These are phyloP conservation scores for Epicampocera succincta DNA, from an alignment of 2,888 invertebrate genomes.

Conservation along the genomic window DNA sequence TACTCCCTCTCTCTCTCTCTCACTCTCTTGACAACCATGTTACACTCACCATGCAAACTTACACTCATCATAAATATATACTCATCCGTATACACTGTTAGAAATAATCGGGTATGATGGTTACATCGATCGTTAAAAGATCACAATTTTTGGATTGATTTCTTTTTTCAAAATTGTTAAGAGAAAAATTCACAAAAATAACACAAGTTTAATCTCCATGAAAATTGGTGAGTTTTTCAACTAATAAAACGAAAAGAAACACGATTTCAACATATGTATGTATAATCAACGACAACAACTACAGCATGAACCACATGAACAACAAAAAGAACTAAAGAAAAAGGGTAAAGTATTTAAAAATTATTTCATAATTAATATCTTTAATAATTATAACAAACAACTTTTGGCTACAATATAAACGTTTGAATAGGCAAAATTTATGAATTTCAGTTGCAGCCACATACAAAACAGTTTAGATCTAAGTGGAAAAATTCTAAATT, in stretches of 20 bases:
- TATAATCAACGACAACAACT: slow-evolving; percentile 18
- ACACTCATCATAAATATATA: slow-evolving; percentile 8
- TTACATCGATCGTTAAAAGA: slow-evolving; percentile 64
- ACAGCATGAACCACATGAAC: not conserved
- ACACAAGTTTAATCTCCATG: not conserved
- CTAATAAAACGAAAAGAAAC: slow-evolving; percentile 14
- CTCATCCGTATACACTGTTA: slow-evolving; percentile 41
- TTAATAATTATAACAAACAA: slow-evolving; percentile 34
- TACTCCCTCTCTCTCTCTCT: not conserved
- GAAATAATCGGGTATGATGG: slow-evolving; percentile 66
- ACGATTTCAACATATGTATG: slow-evolving; percentile 49
- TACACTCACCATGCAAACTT: not conserved
- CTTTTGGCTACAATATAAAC: slow-evolving; percentile 53
- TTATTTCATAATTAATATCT: slow-evolving; percentile 16
- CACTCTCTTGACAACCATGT: not conserved
- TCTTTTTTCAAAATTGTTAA: slow-evolving; percentile 65
- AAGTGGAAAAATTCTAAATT: slow-evolving; percentile 51
- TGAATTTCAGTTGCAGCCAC: slow-evolving; percentile 58
- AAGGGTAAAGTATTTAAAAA: slow-evolving; percentile 64
- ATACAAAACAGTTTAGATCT: slow-evolving; percentile 39
- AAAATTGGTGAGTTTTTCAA: slow-evolving; percentile 60
- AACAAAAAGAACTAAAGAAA: slow-evolving; percentile 19
- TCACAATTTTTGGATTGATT: slow-evolving; percentile 68
- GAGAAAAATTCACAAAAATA: slow-evolving; percentile 56
- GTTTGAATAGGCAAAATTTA: slow-evolving; percentile 57